These are phyloP conservation scores for Laothoe populi DNA, from an alignment of 2,888 invertebrate species.

Conservation along the genomic window DNA sequence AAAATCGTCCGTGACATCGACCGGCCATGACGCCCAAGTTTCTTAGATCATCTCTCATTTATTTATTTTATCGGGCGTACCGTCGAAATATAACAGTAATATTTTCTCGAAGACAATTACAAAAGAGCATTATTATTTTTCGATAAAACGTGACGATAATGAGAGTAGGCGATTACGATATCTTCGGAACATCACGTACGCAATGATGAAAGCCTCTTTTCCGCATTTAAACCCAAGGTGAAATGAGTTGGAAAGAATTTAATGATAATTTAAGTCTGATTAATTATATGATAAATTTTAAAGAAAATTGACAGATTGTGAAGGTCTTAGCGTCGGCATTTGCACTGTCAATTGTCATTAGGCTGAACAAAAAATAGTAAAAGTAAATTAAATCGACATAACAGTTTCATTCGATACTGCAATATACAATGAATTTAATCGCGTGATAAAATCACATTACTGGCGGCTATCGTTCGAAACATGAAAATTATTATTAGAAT, in stretches of 20 bases:
- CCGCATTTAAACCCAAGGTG: neutral
- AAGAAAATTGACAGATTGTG: neutral
- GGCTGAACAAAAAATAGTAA: neutral
- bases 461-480: constrained; percentile 5
- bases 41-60: constrained; percentile 10
- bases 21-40: constrained; percentile 6
- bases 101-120: constrained; percentile 3
- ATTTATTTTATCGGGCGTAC: neutral
- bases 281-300: neutral
- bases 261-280: neutral
- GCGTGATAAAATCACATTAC: constrained; percentile 12
- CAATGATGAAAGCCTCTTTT: neutral
- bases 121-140: neutral
- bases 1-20: neutral
- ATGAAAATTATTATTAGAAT: neutral
- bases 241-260: neutral
- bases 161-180: neutral
- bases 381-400: neutral
- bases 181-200: neutral
- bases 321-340: neutral
- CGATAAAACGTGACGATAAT: constrained; percentile 20
- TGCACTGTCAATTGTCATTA: neutral
- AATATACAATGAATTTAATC: constrained; percentile 4
- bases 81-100: neutral
- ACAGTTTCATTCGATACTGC: neutral